Evolutionary conservation across 2,797 vertebrate species (phyloP).

Genomic region (Chiropotes sagulatus): DNA sequence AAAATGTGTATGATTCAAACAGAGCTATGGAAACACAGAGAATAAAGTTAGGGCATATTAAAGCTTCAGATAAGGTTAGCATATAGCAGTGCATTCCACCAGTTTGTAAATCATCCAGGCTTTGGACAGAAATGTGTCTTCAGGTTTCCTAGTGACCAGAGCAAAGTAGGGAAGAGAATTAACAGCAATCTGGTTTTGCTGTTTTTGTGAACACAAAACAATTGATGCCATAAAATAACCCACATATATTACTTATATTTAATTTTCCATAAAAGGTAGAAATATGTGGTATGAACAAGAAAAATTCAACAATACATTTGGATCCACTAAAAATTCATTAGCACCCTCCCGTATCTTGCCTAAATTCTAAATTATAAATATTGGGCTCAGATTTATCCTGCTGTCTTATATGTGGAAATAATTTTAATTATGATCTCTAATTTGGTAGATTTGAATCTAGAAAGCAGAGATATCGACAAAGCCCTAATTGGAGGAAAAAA

Average conservation of each 20-base stretch:
- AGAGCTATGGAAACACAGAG: neutral
- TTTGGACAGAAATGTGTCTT: neutral
- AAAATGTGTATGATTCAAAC: neutral
- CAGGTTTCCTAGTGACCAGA: neutral
- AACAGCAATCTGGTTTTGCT: neutral
- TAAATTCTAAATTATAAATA: neutral
- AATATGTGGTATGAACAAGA: neutral
- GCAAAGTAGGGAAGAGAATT: neutral
- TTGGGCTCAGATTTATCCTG: neutral
- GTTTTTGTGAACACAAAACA: neutral
- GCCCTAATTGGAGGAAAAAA: neutral
- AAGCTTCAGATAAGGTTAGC: slow-evolving; percentile 10
- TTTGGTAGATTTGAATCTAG: neutral
- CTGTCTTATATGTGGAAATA: neutral
- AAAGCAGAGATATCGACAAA: neutral
- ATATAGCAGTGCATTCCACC: neutral
- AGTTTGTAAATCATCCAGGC: neutral
- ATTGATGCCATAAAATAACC: neutral
- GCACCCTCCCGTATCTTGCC: neutral
- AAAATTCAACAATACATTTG: neutral
- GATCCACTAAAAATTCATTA: neutral
- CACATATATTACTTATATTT: neutral
- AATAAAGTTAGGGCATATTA: neutral
- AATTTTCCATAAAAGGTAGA: neutral
- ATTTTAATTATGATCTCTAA: neutral